A percentile compares a stretch with the other conserved stretches of the same genome.
Evolutionary conservation across 2,888 invertebrate species (phyloP).

Genomic region (Amitus sp.): DNA sequence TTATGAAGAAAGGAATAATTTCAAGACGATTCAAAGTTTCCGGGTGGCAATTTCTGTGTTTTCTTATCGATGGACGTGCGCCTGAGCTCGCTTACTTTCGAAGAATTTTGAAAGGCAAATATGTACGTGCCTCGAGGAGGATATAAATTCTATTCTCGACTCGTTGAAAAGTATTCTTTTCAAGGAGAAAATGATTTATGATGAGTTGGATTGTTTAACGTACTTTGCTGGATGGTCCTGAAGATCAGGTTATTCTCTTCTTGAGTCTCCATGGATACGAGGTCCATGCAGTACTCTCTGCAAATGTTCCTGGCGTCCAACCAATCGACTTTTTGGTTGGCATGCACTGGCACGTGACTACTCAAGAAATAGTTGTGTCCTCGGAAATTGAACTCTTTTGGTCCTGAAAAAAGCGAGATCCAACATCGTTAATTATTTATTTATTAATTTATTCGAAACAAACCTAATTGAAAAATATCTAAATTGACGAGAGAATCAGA

Average conservation of each 20-base stretch:
- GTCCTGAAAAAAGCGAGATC: conserved; percentile 71
- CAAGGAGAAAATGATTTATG: too few relatives aligned
- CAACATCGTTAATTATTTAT: too few relatives aligned
- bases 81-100: neutral
- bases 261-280: conserved; percentile 88
- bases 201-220: conserved; percentile 58
- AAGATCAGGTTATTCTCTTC: conserved; percentile 91
- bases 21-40: conserved; percentile 3
- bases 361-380: conserved; percentile 91
- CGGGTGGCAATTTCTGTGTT: neutral
- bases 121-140: neutral
- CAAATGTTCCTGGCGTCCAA: conserved; percentile 90
- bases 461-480: too few relatives aligned
- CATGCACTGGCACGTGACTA: conserved; percentile 81
- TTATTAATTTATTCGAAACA: too few relatives aligned
- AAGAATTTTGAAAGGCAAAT: neutral
- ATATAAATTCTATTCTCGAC: too few relatives aligned
- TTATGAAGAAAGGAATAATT: too few relatives aligned
- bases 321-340: conserved; percentile 88
- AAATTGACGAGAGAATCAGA: too few relatives aligned
- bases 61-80: conserved; percentile 1
- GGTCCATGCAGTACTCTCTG: conserved; percentile 93
- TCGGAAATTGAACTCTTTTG: conserved; percentile 88
- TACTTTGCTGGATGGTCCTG: conserved; percentile 87
- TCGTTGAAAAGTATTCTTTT: too few relatives aligned